Percentiles rank a stretch among this genome's conserved stretches.
These are phyloP conservation scores for Karalla daura DNA, from an alignment of 2,797 vertebrate genomes.

Conservation along the genomic window DNA sequence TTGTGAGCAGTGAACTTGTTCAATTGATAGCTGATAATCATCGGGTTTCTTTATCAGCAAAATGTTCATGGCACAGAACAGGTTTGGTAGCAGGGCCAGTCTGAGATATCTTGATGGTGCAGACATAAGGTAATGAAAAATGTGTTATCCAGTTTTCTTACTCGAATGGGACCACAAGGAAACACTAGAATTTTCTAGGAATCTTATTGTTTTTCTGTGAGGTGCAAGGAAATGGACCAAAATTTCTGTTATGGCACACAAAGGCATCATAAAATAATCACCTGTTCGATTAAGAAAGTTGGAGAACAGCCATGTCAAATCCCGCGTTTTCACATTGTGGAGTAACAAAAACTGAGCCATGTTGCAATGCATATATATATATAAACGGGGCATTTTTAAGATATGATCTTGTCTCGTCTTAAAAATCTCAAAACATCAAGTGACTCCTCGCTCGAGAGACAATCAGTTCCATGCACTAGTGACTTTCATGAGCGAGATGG, in stretches of 20 bases:
- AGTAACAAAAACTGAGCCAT: not conserved
- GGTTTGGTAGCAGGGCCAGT: not conserved
- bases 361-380: too few species aligned
- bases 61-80: not conserved
- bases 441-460: slow-evolving; percentile 4
- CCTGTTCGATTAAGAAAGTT: not conserved
- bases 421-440: slow-evolving; percentile 22
- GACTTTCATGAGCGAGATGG: slow-evolving; percentile 24
- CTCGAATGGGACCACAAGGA: not conserved
- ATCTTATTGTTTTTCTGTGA: not conserved
- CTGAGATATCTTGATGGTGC: not conserved
- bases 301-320: not conserved
- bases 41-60: not conserved
- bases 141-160: not conserved
- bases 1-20: not conserved
- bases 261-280: not conserved
- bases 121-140: slow-evolving; percentile 6
- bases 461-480: slow-evolving; percentile 47
- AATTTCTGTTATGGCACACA: not conserved
- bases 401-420: slow-evolving; percentile 10
- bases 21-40: not conserved
- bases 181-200: not conserved
- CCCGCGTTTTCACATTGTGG: not conserved
- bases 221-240: not conserved
- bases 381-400: not conserved